phyloP scores from a whole-genome alignment of 2,113 vertebrate genomes.

The Meriones unguiculatus region DNA sequence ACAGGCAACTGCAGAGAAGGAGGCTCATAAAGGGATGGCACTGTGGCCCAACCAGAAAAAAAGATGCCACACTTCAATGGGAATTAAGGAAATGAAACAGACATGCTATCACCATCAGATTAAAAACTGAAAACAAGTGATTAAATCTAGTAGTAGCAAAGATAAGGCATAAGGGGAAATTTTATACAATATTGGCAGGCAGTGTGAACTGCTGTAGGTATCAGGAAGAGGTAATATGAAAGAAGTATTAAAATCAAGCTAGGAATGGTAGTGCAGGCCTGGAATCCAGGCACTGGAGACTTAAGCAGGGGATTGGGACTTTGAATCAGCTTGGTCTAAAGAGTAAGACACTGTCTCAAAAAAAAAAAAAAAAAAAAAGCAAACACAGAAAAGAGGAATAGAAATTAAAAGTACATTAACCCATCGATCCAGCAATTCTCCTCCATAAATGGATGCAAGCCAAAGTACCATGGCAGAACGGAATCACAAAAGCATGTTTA shows the following conservation, averaged over 20 bases:
- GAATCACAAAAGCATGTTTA: too few relatives aligned
- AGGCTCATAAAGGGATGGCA: fast-evolving
- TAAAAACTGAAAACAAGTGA: background rate
- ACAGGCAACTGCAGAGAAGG: background rate
- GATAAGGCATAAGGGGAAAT: background rate
- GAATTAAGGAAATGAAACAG: background rate
- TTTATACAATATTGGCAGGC: fast-evolving
- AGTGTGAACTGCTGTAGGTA: background rate
- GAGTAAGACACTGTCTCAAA: background rate
- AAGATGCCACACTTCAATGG: fast-evolving
- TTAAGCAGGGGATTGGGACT: background rate
- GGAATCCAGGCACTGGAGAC: background rate
- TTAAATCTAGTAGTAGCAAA: background rate
- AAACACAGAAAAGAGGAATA: background rate
- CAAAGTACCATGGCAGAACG: background rate
- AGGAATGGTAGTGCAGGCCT: too few relatives aligned
- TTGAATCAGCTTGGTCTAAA: background rate
- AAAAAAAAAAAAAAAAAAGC: background rate
- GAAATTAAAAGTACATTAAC: background rate
- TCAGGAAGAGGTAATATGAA: background rate
- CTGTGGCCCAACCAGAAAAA: fast-evolving
- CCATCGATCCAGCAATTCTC: background rate
- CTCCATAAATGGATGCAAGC: background rate
- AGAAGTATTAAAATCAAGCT: background rate
- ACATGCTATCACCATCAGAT: background rate